phyloP scores from a whole-genome alignment of 2,888 invertebrate genomes.

The Drosophila lutescens region DNA sequence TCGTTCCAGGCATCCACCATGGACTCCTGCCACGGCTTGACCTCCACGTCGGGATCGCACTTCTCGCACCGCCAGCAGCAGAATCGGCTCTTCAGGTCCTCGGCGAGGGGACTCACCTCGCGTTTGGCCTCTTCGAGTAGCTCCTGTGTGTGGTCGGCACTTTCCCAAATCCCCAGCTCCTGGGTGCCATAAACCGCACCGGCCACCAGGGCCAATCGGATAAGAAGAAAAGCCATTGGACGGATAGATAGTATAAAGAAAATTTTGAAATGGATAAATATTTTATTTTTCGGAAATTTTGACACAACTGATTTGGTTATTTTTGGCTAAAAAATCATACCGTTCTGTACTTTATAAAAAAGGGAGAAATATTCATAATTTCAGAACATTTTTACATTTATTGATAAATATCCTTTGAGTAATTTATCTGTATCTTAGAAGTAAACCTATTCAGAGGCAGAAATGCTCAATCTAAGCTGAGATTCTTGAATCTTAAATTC shows the following conservation, averaged over 20 bases:
- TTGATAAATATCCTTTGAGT: not conserved
- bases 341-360: not conserved
- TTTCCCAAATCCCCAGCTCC: conserved; percentile 20
- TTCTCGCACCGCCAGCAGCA: conserved; percentile 21
- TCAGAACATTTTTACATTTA: not conserved
- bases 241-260: not conserved
- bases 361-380: too few species aligned
- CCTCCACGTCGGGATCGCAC: not conserved
- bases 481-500: not conserved
- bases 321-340: too few species aligned
- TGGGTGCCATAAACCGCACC: conserved; percentile 7
- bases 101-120: conserved; percentile 4
- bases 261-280: not conserved
- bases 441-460: not conserved
- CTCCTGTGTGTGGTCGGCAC: conserved; percentile 1
- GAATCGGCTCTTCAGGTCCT: conserved; percentile 3
- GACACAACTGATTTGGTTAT: not conserved
- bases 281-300: not conserved
- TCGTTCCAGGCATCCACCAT: conserved; percentile 33
- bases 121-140: conserved; percentile 2
- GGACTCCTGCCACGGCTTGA: conserved; percentile 27
- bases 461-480: too few species aligned
- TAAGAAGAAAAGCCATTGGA: conserved; percentile 13
- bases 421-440: not conserved
- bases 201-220: conserved; percentile 22